phyloP scores from a whole-genome alignment of 37 sponge, comb jelly and placozoan species.

The Corticium candelabrum region DNA sequence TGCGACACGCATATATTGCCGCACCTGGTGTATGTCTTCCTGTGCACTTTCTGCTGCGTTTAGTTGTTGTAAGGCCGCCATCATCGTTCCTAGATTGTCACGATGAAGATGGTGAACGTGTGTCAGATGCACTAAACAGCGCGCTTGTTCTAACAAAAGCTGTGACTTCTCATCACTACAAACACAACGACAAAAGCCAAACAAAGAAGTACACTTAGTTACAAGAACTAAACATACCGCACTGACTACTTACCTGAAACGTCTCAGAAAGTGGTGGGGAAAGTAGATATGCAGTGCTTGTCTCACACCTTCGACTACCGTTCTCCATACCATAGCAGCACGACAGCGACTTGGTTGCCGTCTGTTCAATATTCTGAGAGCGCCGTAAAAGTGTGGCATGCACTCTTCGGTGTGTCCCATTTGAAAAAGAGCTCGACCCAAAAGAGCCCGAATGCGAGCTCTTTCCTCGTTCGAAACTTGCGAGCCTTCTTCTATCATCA shows the following conservation, averaged over 20 bases:
- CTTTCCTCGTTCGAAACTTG: neutral
- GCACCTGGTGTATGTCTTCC: constrained; percentile 52
- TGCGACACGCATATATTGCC: neutral
- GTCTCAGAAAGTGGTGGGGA: constrained; percentile 22
- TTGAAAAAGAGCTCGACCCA: constrained; percentile 43
- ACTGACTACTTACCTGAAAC: constrained; percentile 24
- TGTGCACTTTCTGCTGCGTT: constrained; percentile 52
- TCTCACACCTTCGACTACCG: constrained; percentile 22
- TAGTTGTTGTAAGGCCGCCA: constrained; percentile 54
- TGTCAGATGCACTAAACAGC: constrained; percentile 42
- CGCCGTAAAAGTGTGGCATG: constrained; percentile 33
- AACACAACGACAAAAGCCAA: no score
- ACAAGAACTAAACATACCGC: no score
- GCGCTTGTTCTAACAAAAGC: constrained; percentile 36
- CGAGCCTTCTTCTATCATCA: constrained; percentile 5
- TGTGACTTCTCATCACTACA: constrained; percentile 16
- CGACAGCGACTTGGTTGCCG: constrained; percentile 19
- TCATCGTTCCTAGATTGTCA: constrained; percentile 32
- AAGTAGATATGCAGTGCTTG: constrained; percentile 44
- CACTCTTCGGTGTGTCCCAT: constrained; percentile 48
- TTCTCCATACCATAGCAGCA: neutral
- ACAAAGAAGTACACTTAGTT: no score
- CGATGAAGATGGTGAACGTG: constrained; percentile 62
- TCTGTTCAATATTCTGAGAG: constrained; percentile 28
- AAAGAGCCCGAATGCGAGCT: neutral